Evolutionary conservation across 1,140 invertebrate genomes (phyloP), one percentile per base, ranked within the genome.

Genomic region (Drosophila seguyi): DNA sequence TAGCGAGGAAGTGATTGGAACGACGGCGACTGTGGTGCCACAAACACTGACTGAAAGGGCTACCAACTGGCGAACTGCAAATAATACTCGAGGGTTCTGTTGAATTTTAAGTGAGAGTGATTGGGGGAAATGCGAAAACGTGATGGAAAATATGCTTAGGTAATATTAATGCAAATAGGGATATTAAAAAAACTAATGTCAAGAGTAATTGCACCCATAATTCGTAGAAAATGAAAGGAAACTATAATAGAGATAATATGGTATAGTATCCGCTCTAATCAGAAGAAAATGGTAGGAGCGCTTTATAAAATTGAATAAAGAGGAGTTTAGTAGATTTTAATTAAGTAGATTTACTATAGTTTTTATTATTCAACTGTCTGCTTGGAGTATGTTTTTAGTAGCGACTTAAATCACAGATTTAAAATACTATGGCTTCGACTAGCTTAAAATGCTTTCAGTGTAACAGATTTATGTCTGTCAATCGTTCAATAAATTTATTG

Each of bases 1-100:
- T 62, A 74, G 65, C 48, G 57, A 48, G 31, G 22, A 61, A 74
- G 45, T 61, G 44, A 79, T 79, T 79, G 60, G 48, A 44, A 60
- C 38, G 52, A 27, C 63, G 55, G 27, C 27, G 45, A 56, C 63
- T 25, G 39, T 44, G 52, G 27, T 58, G 42, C 29, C 34, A 18
- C 18, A 61, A 16, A 18, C 56, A 39, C 31, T 14, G 22, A 47
- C 44, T 44, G 48, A 41, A 62, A 14, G 50, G 42, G n/a, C 38
- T 22, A n/a, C 36, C 29, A 38, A 6, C 14, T 25, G 25, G 36
- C 16, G 14, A 27, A 25, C 16, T 25, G 16, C 27, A 45, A 41
- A 62, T 20, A 38, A 25, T 34, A 20, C 8, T 48, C 41, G 10
- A n/a, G 27, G 41, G 31, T 27, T 22, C n/a, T 62, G 36, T 7